These are phyloP conservation scores for Drosophila cracens DNA, from an alignment of 2,888 invertebrate genomes.

Conservation along the genomic window DNA sequence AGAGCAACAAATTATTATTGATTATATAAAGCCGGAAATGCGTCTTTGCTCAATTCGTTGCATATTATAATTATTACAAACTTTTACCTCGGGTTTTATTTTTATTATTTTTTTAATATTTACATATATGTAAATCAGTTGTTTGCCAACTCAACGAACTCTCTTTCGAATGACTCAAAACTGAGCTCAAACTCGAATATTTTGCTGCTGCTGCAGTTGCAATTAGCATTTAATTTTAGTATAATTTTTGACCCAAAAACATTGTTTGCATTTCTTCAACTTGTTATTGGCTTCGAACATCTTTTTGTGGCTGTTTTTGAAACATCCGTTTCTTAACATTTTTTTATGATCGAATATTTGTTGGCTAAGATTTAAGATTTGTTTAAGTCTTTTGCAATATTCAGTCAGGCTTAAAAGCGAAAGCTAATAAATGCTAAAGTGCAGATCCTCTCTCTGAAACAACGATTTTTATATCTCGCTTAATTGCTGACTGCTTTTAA, in stretches of 20 bases:
- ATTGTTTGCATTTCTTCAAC: constrained; percentile 24
- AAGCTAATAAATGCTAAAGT: constrained; percentile 62
- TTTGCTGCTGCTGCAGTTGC: constrained; percentile 27
- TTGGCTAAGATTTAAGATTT: constrained; percentile 23
- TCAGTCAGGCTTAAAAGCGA: constrained; percentile 26
- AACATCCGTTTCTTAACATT: constrained; percentile 25
- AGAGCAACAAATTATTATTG: constrained; percentile 42
- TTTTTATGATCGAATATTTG: constrained; percentile 50
- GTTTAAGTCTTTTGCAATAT: constrained; percentile 24
- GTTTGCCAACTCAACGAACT: constrained; percentile 1
- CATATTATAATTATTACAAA: constrained; percentile 7
- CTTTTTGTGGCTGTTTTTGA: constrained; percentile 37
- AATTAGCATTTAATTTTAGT: constrained; percentile 65
- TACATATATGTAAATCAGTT: constrained; percentile 12
- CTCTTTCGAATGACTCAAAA: background rate
- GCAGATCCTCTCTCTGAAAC: constrained; percentile 5
- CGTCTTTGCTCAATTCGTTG: constrained; percentile 31
- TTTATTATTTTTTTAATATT: background rate
- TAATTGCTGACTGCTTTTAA: background rate
- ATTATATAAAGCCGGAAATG: constrained; percentile 54
- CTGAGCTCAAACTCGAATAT: constrained; percentile 31
- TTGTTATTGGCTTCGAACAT: constrained; percentile 2
- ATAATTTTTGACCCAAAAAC: constrained; percentile 73
- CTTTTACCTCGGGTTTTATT: constrained; percentile 15
- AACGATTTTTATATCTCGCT: background rate